These are phyloP conservation scores for Marisa cornuarietis DNA, from an alignment of 1,140 invertebrate genomes.

Conservation along the genomic window DNA sequence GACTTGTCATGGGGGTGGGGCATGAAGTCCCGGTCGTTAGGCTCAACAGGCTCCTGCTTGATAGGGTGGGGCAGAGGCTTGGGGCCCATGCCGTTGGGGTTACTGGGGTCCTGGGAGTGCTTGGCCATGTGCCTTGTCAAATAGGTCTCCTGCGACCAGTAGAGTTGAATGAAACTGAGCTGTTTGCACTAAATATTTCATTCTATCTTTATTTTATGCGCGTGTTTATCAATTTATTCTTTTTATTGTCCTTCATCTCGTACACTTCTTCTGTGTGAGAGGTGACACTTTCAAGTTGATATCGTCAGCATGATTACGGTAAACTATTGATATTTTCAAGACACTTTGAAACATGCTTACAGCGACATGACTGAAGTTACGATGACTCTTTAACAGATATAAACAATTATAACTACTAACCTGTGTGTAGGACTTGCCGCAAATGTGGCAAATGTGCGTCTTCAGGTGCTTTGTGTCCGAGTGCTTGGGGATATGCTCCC, in stretches of 20 bases:
- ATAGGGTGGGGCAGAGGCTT: slow-evolving; percentile 49
- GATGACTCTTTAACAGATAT: neutral
- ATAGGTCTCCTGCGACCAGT: slow-evolving; percentile 82
- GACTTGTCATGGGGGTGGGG: slow-evolving; percentile 62
- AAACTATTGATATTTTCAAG: too few species aligned
- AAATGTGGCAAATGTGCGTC: slow-evolving; percentile 99
- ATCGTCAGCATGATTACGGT: too few species aligned
- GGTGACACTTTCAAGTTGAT: too few species aligned
- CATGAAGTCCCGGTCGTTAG: slow-evolving; percentile 34
- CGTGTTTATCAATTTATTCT: too few species aligned
- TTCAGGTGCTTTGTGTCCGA: slow-evolving; percentile 99
- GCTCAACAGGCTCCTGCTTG: slow-evolving; percentile 62
- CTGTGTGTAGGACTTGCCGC: slow-evolving; percentile 99
- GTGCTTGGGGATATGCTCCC: slow-evolving; percentile 97
- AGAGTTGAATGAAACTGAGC: too few species aligned
- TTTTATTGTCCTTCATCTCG: too few species aligned
- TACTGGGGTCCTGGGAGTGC: slow-evolving; percentile 71
- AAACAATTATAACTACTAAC: slow-evolving; percentile 5
- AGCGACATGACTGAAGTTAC: too few species aligned
- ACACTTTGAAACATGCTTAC: too few species aligned
- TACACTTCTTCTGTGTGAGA: too few species aligned
- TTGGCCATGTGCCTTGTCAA: slow-evolving; percentile 99
- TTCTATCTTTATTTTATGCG: too few species aligned
- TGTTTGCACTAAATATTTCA: too few species aligned
- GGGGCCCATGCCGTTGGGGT: slow-evolving; percentile 27